Base-by-base conservation (phyloP, 2,797 vertebrate genomes). In the Lacerta bilineata region DNA sequence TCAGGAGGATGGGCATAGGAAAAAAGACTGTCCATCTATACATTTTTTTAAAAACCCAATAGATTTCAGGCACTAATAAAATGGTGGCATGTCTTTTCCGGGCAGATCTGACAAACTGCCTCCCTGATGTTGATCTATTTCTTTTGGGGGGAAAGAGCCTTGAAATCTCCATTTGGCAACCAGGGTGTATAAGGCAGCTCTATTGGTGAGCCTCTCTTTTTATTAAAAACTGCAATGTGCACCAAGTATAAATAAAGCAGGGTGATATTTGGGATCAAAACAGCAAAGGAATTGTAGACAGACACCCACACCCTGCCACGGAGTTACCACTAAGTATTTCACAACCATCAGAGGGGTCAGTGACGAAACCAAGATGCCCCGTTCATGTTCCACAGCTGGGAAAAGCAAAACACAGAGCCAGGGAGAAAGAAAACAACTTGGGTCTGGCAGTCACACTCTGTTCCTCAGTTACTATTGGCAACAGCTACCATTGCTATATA, bases 21-120 rank as follows among this genome's bases (percentile, higher is more conserved):
- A 13, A 39, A 66, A 27, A 69, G 41, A 7, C 7, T 39, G 46
- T 59, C 25, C 91, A 66, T 55, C 1, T 59, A 82, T 79, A 43
- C 13, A 0, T 50, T 9, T 46, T 9, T 46, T 9, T 10, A 46
- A 46, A 2, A 46, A 10, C 3, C 13, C 80, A 84, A 23, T 46
- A 66, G 23, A 10, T n/a, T 69, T 80, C 55, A 72, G 86, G 33
- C 74, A 5, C 10, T n/a, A 25, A 78, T 61, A 33, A 87, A 88
- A 33, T 25, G 41, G 77, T 41, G 33, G 13, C 59, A 91, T 46
- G 2, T n/a, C 89, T 36, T 69, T 89, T 25, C 69, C 85, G 86
- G 66, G 0, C 39, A 0, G 36, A 1, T 84, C 46, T 86, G 23
- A 39, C 50, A 2, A 80, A 61, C 76, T 17, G 25, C 1, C 0